Conservation (phyloP, 2,888 invertebrate species). For the Latheticus oryzae region DNA sequence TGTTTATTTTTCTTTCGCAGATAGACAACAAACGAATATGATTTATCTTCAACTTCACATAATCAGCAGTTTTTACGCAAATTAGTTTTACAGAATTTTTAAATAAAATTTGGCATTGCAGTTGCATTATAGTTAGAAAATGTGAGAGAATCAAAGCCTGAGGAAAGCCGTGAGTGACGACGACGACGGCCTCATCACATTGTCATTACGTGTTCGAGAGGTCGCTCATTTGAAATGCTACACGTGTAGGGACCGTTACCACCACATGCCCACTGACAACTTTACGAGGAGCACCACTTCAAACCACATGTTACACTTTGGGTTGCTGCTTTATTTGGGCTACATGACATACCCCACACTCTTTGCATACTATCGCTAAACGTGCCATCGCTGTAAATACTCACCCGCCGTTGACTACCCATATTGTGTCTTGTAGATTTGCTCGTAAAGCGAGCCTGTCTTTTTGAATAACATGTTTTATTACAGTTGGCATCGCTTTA, state of each 20-base stretch:
- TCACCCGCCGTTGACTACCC: conserved; percentile 38
- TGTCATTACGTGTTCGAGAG: conserved; percentile 63
- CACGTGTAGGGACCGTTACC: conserved; percentile 64
- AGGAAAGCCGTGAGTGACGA: conserved; percentile 33
- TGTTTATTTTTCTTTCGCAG: too few species aligned
- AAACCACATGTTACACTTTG: conserved; percentile 67
- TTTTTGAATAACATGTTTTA: conserved; percentile 55
- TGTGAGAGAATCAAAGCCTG: too few species aligned
- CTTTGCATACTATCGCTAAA: conserved; percentile 52
- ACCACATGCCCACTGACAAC: conserved; percentile 66
- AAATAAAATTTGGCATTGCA: too few species aligned
- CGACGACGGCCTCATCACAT: conserved; percentile 59
- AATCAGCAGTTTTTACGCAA: too few species aligned
- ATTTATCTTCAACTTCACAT: too few species aligned
- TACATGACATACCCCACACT: conserved; percentile 63
- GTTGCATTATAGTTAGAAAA: too few species aligned
- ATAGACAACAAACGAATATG: too few species aligned
- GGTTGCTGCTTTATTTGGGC: conserved; percentile 65
- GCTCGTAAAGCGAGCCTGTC: conserved; percentile 50
- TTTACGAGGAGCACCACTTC: conserved; percentile 67
- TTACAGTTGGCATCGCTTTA: conserved; percentile 53
- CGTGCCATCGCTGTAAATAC: conserved; percentile 45
- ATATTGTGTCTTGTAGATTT: conserved; percentile 43
- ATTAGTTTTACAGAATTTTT: too few species aligned
- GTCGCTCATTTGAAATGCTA: conserved; percentile 64